These are phyloP conservation scores for Ochropacha duplaris DNA, from an alignment of 2,888 invertebrate genomes.

Conservation along the genomic window DNA sequence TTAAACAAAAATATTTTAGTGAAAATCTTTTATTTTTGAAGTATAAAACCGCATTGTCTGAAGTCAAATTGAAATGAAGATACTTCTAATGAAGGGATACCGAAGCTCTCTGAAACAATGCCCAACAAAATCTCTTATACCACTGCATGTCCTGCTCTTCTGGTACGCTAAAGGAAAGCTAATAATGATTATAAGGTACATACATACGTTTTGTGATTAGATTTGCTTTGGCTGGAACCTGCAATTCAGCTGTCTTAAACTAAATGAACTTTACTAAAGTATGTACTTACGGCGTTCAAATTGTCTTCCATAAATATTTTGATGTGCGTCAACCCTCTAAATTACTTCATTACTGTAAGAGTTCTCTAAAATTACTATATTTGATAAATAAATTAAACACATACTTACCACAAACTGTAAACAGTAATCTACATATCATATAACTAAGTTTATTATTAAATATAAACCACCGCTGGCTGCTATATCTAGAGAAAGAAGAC, in stretches of 20 bases:
- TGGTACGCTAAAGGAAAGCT: background rate
- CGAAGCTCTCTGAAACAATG: background rate
- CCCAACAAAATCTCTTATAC: background rate
- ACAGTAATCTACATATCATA: background rate
- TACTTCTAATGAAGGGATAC: background rate
- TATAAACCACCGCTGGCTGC: background rate
- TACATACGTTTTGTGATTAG: background rate
- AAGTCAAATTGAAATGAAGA: background rate
- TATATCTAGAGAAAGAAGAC: background rate
- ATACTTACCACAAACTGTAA: background rate
- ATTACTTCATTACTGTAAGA: background rate
- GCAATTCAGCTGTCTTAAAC: background rate
- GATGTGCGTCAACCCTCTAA: background rate
- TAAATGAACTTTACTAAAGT: background rate
- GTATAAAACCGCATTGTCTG: slow-evolving; percentile 16
- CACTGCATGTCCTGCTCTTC: background rate
- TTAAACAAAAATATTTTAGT: background rate
- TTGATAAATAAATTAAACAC: background rate
- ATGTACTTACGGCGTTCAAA: background rate
- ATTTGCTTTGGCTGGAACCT: background rate
- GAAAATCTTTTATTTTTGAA: slow-evolving; percentile 24
- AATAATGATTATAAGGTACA: background rate
- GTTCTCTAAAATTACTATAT: background rate
- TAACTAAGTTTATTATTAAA: too few relatives aligned
- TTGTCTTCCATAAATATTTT: background rate